phyloP scores from a whole-genome alignment of 1,140 invertebrate genomes.

The Cardiocondyla obscurior region DNA sequence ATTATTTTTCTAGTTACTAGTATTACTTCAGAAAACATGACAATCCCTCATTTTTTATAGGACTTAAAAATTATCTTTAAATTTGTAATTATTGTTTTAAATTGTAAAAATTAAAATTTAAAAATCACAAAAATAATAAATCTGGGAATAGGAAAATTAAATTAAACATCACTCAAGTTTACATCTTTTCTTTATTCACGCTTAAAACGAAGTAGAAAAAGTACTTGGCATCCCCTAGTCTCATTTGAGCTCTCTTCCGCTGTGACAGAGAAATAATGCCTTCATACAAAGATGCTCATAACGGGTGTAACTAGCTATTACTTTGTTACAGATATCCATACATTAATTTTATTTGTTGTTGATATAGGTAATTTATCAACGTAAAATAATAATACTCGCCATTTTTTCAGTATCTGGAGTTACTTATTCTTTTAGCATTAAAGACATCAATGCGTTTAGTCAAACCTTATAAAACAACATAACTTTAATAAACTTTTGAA shows the following conservation, averaged over 20 bases:
- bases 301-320: slow-evolving; percentile 9
- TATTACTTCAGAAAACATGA: neutral
- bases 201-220: slow-evolving; percentile 65
- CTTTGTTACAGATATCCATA: neutral
- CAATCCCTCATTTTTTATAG: neutral
- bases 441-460: neutral
- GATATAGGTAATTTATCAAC: slow-evolving; percentile 22
- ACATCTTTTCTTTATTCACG: slow-evolving; percentile 45
- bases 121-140: slow-evolving; percentile 7
- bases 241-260: slow-evolving; percentile 20
- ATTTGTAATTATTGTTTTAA: slow-evolving; percentile 2
- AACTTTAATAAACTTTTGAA: neutral
- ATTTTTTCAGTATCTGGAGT: neutral
- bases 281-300: slow-evolving; percentile 3
- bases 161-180: slow-evolving; percentile 6
- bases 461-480: neutral
- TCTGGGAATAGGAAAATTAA: slow-evolving; percentile 4
- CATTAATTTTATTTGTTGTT: neutral
- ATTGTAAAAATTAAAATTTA: neutral
- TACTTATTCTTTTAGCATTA: neutral
- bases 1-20: neutral
- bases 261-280: slow-evolving; percentile 35
- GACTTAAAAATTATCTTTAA: neutral
- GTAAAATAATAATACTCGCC: neutral
- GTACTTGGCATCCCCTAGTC: slow-evolving; percentile 31